phyloP scores from a whole-genome alignment of 2,113 vertebrate genomes.

The Parus major region DNA sequence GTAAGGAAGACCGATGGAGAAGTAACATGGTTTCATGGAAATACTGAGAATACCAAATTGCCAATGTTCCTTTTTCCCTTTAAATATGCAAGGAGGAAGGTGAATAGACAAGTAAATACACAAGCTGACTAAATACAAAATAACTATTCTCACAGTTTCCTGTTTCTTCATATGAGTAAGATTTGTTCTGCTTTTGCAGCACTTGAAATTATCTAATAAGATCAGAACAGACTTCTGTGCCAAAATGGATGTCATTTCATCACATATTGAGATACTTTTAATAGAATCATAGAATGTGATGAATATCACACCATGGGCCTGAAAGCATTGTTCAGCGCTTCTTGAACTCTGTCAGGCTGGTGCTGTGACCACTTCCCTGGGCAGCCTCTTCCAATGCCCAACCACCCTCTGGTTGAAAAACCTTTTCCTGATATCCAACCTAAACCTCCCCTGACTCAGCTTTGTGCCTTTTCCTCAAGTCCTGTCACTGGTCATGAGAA shows the following conservation, averaged over 20 bases:
- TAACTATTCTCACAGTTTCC: neutral
- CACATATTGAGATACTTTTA: neutral
- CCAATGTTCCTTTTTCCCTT: neutral
- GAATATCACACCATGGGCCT: neutral
- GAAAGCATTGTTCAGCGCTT: neutral
- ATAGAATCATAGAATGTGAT: neutral
- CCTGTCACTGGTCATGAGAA: neutral
- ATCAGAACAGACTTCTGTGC: neutral
- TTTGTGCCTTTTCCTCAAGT: neutral
- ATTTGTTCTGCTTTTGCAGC: neutral
- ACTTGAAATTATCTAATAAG: neutral
- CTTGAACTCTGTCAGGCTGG: neutral
- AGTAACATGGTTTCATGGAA: neutral
- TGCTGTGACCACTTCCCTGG: neutral
- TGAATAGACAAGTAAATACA: neutral
- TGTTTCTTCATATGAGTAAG: neutral
- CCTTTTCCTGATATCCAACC: neutral
- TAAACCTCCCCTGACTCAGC: neutral
- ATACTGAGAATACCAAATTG: neutral
- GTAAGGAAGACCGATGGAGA: accelerated
- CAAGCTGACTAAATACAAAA: neutral
- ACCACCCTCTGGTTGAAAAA: neutral
- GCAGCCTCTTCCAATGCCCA: neutral
- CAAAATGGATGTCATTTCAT: neutral
- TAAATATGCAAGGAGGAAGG: neutral